A percentile compares a stretch with the other conserved stretches of the same genome.
These are phyloP conservation scores for Nansenia antarctica DNA, from an alignment of 2,113 vertebrate species.

Conservation along the genomic window DNA sequence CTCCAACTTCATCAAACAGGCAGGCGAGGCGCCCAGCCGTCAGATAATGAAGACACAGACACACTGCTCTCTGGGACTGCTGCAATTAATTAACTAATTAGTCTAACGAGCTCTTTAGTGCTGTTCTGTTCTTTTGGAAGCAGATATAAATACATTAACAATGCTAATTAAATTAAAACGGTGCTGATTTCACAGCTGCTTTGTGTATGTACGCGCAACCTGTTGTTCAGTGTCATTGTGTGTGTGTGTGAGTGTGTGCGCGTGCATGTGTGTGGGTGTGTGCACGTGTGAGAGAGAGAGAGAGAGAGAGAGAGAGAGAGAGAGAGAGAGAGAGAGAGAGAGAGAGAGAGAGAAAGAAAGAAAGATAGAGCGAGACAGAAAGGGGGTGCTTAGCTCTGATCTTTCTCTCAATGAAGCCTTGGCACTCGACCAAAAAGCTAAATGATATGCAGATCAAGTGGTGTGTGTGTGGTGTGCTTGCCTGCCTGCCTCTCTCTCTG, in stretches of 20 bases:
- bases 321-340: neutral
- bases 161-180: slow-evolving; percentile 83
- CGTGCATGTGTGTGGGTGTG: slow-evolving; percentile 2
- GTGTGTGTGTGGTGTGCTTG: slow-evolving; percentile 35
- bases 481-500: slow-evolving; percentile 26
- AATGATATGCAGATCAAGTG: slow-evolving; percentile 72
- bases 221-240: slow-evolving; percentile 65
- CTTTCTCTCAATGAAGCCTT: slow-evolving; percentile 66
- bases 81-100: slow-evolving; percentile 84
- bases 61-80: slow-evolving; percentile 54
- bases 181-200: slow-evolving; percentile 79
- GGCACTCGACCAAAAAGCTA: slow-evolving; percentile 63
- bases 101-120: slow-evolving; percentile 80
- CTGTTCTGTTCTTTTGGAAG: slow-evolving; percentile 74
- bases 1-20: slow-evolving; percentile 65
- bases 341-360: neutral
- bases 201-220: slow-evolving; percentile 35
- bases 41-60: slow-evolving; percentile 80
- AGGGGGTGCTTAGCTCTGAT: slow-evolving; percentile 56
- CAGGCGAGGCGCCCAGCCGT: slow-evolving; percentile 63
- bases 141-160: slow-evolving; percentile 78
- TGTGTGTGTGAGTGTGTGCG: slow-evolving; percentile 37
- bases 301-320: neutral
- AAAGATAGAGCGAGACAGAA: too few relatives aligned
- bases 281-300: slow-evolving; percentile 12